A percentile compares a stretch with the other conserved stretches of the same genome.
phyloP scores from a whole-genome alignment of 2,888 invertebrate genomes.

The Mayetiola destructor region DNA sequence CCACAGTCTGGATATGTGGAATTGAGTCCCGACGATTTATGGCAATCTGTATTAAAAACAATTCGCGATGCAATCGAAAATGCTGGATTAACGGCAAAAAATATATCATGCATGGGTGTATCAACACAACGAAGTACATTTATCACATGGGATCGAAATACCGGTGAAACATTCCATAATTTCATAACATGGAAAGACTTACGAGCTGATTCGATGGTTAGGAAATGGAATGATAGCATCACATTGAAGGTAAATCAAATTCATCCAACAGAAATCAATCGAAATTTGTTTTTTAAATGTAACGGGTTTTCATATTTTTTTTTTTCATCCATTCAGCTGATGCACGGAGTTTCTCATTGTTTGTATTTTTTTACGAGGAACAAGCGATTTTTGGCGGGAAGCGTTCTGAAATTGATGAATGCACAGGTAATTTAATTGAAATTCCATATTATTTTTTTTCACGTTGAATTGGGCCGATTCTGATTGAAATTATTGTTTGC shows the following conservation, averaged over 20 bases:
- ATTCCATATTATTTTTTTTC: slow-evolving; percentile 15
- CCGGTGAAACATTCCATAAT: slow-evolving; percentile 63
- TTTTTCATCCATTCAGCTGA: slow-evolving; percentile 35
- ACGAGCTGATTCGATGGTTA: slow-evolving; percentile 56
- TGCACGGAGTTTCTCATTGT: slow-evolving; percentile 50
- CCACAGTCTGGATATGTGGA: slow-evolving; percentile 71
- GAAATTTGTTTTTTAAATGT: slow-evolving; percentile 1
- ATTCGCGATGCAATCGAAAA: slow-evolving; percentile 59
- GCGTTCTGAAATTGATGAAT: slow-evolving; percentile 71
- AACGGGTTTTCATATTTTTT: background rate
- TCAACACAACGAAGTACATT: slow-evolving; percentile 71
- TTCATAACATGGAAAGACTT: slow-evolving; percentile 87
- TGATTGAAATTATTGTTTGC: slow-evolving; percentile 21
- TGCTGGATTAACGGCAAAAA: slow-evolving; percentile 47
- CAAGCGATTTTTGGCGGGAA: slow-evolving; percentile 69
- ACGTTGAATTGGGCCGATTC: too few relatives aligned
- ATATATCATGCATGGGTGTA: slow-evolving; percentile 67
- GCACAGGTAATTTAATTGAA: slow-evolving; percentile 47
- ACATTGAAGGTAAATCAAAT: slow-evolving; percentile 41
- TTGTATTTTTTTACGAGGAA: slow-evolving; percentile 64
- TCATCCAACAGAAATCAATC: background rate
- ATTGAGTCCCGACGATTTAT: slow-evolving; percentile 73
- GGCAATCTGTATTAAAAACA: slow-evolving; percentile 51
- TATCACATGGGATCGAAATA: slow-evolving; percentile 65
- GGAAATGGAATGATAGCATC: slow-evolving; percentile 63